A percentile compares a stretch with the other conserved stretches of the same genome.
These are phyloP conservation scores for Lepilemur ruficaudatus DNA, from an alignment of 2,797 vertebrate species.

Conservation along the genomic window DNA sequence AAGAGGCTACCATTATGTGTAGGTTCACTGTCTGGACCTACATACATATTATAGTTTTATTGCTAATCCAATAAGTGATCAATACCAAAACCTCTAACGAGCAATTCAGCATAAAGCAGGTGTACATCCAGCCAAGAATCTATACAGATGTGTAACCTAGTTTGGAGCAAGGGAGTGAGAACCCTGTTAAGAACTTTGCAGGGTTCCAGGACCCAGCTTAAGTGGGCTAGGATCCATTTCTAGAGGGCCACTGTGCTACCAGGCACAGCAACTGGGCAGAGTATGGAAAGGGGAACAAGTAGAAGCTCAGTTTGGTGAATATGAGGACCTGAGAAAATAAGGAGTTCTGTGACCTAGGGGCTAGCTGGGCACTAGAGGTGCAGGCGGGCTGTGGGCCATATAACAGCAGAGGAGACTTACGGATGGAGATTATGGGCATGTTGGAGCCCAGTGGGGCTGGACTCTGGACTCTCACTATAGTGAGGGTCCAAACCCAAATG, in stretches of 20 bases:
- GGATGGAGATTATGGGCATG: background rate
- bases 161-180: fast-evolving
- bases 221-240: background rate
- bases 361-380: background rate
- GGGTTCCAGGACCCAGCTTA: background rate
- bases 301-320: background rate
- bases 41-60: background rate
- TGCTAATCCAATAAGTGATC: background rate
- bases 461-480: background rate
- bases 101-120: background rate
- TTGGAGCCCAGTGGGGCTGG: background rate
- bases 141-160: background rate
- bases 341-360: background rate
- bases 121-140: background rate
- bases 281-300: background rate
- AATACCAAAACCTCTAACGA: background rate
- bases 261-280: background rate
- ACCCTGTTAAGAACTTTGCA: background rate
- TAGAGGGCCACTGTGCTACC: background rate
- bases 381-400: background rate
- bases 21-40: background rate
- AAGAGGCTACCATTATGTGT: background rate
- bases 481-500: background rate
- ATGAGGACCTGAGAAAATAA: background rate
- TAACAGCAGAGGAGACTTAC: background rate